phyloP scores from a whole-genome alignment of 2,888 invertebrate species.

The Pterobdella sp. region DNA sequence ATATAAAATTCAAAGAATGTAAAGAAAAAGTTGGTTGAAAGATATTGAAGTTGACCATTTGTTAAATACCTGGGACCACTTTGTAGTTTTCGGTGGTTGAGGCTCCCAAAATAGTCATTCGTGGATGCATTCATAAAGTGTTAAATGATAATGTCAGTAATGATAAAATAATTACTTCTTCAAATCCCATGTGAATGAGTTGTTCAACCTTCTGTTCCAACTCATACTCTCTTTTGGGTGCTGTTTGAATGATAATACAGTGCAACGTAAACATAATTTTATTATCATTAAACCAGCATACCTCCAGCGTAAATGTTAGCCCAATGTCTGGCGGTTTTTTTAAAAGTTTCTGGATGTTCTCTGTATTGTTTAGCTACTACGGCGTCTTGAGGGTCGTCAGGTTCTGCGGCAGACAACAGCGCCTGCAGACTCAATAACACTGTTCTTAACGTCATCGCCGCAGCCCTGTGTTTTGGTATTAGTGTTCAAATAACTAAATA shows the following conservation, averaged over 20 bases:
- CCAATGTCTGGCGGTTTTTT: slow-evolving; percentile 89
- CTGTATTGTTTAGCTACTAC: slow-evolving; percentile 93
- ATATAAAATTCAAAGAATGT: too few species aligned
- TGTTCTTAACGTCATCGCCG: slow-evolving; percentile 92
- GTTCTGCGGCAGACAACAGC: slow-evolving; percentile 60
- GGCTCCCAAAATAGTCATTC: too few species aligned
- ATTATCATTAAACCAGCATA: slow-evolving; percentile 32
- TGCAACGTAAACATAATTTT: neutral
- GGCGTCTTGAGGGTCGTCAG: slow-evolving; percentile 55
- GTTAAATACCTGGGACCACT: too few species aligned
- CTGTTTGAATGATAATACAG: slow-evolving; percentile 52
- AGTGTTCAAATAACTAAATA: too few species aligned
- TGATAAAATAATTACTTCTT: slow-evolving; percentile 60
- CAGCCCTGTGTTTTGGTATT: too few species aligned
- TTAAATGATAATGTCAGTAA: too few species aligned
- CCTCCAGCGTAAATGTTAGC: slow-evolving; percentile 77
- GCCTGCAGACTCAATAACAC: slow-evolving; percentile 92
- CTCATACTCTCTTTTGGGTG: slow-evolving; percentile 67
- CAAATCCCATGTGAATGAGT: slow-evolving; percentile 86
- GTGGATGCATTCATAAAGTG: too few species aligned
- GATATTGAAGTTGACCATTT: too few species aligned
- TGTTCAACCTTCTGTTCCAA: slow-evolving; percentile 79
- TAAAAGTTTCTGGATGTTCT: slow-evolving; percentile 76
- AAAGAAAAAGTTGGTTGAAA: too few species aligned
- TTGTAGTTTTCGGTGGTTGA: too few species aligned